A percentile compares a stretch with the other conserved stretches of the same genome.
These are phyloP conservation scores for Stegana nigrithorax DNA, from an alignment of 2,888 invertebrate species.

Conservation along the genomic window DNA sequence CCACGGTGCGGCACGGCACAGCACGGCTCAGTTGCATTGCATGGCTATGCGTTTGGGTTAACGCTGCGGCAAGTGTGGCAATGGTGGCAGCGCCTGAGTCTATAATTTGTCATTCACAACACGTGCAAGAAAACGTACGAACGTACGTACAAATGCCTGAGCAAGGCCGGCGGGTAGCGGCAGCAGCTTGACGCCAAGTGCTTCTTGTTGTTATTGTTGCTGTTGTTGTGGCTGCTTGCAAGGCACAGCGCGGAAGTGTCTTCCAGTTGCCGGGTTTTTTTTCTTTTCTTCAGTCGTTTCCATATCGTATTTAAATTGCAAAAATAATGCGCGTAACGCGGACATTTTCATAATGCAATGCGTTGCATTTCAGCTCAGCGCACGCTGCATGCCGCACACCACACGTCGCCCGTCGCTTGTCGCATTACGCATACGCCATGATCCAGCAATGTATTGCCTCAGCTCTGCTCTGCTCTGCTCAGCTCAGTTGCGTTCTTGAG, in stretches of 20 bases:
- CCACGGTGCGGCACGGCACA: not conserved
- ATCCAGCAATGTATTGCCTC: too few species aligned
- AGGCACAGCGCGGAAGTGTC: not conserved
- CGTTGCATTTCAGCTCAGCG: too few species aligned
- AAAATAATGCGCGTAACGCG: constrained; percentile 37
- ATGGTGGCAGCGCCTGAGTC: constrained; percentile 1
- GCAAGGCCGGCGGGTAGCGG: not conserved
- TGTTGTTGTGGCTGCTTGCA: not conserved
- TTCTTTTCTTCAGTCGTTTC: constrained; percentile 6
- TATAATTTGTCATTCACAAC: constrained; percentile 41
- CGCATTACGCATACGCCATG: too few species aligned
- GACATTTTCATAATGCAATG: constrained; percentile 39
- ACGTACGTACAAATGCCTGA: too few species aligned
- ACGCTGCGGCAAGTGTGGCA: not conserved
- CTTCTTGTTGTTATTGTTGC: not conserved
- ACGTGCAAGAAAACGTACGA: constrained; percentile 31
- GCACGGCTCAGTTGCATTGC: not conserved
- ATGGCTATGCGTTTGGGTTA: not conserved
- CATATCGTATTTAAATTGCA: constrained; percentile 11
- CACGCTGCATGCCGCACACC: too few species aligned
- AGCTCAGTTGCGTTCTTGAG: constrained; percentile 10
- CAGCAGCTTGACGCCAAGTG: too few species aligned
- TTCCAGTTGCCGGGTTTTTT: not conserved
- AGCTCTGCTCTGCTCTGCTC: too few species aligned
- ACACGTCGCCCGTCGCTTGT: not conserved